Conservation (phyloP, 2,113 vertebrate genomes). For the Gymnobelideus leadbeateri region DNA sequence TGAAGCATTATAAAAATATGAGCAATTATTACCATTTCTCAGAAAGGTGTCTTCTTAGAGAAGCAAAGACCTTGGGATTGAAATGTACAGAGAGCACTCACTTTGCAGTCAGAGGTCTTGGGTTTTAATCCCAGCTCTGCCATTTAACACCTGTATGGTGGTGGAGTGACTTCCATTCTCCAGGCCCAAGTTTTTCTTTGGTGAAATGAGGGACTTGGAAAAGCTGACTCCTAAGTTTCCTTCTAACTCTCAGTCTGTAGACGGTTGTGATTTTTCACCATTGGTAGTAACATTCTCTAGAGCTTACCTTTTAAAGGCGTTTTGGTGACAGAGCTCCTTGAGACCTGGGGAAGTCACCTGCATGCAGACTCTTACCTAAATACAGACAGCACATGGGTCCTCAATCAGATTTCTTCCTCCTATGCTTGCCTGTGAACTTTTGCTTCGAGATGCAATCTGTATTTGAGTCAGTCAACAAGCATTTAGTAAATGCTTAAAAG, state of each 20-base stretch:
- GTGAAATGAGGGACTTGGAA: background rate
- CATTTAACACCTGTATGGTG: background rate
- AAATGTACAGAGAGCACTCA: background rate
- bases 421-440: background rate
- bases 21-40: background rate
- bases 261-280: background rate
- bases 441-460: background rate
- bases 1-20: background rate
- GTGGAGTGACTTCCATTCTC: background rate
- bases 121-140: background rate
- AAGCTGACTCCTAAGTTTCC: background rate
- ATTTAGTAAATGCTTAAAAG: background rate
- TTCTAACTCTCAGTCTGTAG: background rate
- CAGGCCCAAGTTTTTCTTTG: background rate
- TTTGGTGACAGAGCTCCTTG: background rate
- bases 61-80: background rate
- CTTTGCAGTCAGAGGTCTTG: background rate
- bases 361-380: background rate
- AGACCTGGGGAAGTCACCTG: background rate
- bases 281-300: constrained; percentile 15
- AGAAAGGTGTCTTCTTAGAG: background rate
- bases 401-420: background rate
- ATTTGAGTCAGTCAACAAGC: background rate
- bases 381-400: background rate
- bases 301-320: background rate